Evolutionary conservation across 2,888 invertebrate species (phyloP), one percentile per base, ranked within the genome.

Genomic region (Alloplasta piceator): DNA sequence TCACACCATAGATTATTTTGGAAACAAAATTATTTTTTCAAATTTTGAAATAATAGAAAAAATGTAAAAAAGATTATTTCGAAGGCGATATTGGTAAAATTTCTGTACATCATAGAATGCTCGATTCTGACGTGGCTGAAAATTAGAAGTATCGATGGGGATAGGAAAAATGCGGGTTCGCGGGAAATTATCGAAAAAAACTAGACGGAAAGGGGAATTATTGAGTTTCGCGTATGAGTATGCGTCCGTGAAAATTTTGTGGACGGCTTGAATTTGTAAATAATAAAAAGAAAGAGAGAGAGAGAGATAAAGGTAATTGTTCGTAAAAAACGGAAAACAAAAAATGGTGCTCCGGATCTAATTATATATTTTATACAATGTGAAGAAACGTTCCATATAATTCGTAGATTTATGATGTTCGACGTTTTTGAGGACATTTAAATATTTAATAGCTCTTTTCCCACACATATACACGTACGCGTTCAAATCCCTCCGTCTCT

Each of bases 271-370:
- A 77, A 67, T 78, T 78, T 82, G 81, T 82, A 82, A 74, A 82
- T 82, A 82, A 82, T 70, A 39, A 64, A 58, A 52, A 68, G 55
- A 58, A 52, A n/a, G 46, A 58, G 48, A 16, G 14, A 61, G 6
- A 46, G 39, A 70, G 14, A 48, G 39, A 70, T 16, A 52, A 63
- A 14, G 46, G 48, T 38, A 12, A 58, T 82, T 83, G 85, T 85
- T 85, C 84, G 85, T 82, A 48, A 68, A 48, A 60, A 58, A 55
- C n/a, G 55, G n/a, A 50, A 52, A 58, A 80, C 36, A 55, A 61
- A 66, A 83, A 85, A 88, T 89, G 89, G 89, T 89, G 89, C 89
- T 89, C 89, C 87, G 89, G 88, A 89, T 86, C 81, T 84, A 86
- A 85, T 26, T 26, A 26, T 87, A 85, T 86, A 86, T 88, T 88